phyloP scores from a whole-genome alignment of 2,888 invertebrate species.

The Perizoma affinitatum region DNA sequence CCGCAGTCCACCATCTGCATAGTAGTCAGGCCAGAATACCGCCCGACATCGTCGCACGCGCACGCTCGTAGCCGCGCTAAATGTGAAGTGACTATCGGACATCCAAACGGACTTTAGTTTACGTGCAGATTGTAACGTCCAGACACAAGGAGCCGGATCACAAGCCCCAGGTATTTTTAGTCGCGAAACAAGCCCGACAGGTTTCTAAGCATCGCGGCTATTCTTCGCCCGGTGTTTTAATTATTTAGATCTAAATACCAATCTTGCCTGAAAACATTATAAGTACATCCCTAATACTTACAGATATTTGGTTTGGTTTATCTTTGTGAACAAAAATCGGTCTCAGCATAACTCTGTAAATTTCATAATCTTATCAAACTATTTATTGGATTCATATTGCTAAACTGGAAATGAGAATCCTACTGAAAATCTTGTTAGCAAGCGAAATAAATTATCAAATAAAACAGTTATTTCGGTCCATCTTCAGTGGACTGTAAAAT shows the following conservation, averaged over 20 bases:
- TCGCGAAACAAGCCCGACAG: conserved; percentile 55
- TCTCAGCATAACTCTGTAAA: no score
- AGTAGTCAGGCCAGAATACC: conserved; percentile 48
- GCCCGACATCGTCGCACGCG: conserved; percentile 44
- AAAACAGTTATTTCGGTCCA: not conserved
- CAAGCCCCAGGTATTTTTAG: conserved; percentile 69
- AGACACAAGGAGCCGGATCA: conserved; percentile 43
- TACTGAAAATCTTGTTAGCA: no score
- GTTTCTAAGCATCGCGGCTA: conserved; percentile 66
- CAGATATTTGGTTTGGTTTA: no score
- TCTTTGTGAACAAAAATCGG: no score
- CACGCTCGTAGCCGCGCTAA: conserved; percentile 42
- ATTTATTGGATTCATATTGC: no score
- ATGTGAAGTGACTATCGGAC: conserved; percentile 46
- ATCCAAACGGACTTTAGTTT: conserved; percentile 53
- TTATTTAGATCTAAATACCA: conserved; percentile 3
- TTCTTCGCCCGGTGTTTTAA: conserved; percentile 36
- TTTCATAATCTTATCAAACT: no score
- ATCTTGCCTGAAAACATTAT: not conserved
- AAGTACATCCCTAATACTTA: no score
- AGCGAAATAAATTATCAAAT: no score
- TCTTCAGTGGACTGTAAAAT: conserved; percentile 13
- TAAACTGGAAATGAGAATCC: no score
- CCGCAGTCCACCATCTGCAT: conserved; percentile 30
- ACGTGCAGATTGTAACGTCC: conserved; percentile 53